Evolutionary conservation across 2,797 vertebrate species (phyloP).

Genomic region (Alcedo quadribrachys): DNA sequence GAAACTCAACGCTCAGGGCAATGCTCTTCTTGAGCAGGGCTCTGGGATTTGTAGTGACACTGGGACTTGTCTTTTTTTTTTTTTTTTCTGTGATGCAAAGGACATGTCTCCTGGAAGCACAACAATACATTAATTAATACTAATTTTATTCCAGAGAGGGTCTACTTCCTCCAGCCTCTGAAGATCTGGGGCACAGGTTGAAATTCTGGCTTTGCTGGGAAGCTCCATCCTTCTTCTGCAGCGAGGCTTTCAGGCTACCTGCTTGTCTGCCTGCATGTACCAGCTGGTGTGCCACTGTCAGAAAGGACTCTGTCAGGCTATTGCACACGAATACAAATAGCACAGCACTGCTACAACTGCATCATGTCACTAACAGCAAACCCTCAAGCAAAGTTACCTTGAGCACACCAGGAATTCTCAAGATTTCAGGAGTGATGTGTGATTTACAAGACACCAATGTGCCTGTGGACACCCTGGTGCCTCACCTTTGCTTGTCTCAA

Average conservation of each 20-base stretch:
- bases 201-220: not conserved
- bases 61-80: not conserved
- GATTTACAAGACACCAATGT: rapidly evolving
- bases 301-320: not conserved
- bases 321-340: not conserved
- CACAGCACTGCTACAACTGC: not conserved
- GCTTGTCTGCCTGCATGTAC: not conserved
- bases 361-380: not conserved
- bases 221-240: not conserved
- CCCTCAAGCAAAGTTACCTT: not conserved
- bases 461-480: rapidly evolving
- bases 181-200: not conserved
- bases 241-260: rapidly evolving
- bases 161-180: not conserved
- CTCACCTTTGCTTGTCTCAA: not conserved
- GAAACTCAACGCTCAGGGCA: not conserved
- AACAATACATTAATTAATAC: not conserved
- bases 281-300: not conserved
- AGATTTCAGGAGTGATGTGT: not conserved
- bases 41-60: not conserved
- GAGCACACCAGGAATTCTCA: not conserved
- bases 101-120: not conserved
- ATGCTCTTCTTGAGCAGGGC: not conserved
- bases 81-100: not conserved
- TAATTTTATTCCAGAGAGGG: not conserved